Conservation (phyloP, 2,797 vertebrate species). For the Pterois miles region DNA sequence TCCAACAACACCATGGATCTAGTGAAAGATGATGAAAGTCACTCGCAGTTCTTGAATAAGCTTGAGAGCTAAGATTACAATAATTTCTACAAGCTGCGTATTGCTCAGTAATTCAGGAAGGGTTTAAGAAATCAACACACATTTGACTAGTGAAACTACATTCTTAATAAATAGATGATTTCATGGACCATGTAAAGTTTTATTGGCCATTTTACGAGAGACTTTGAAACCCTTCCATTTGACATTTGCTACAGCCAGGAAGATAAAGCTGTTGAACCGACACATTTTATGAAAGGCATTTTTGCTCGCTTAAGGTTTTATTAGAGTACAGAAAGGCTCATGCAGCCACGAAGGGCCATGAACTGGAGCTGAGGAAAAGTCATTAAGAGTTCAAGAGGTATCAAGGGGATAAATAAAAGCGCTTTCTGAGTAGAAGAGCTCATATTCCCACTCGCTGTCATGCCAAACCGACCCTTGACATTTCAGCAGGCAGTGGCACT, state of each 20-base stretch:
- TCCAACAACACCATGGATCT: not conserved
- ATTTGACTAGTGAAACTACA: constrained; percentile 68
- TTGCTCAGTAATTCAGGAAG: constrained; percentile 45
- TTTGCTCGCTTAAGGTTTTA: constrained; percentile 83
- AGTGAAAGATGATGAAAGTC: not conserved
- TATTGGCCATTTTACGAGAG: constrained; percentile 76
- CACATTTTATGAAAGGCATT: constrained; percentile 81
- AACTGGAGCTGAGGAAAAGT: constrained; percentile 62
- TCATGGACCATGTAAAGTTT: constrained; percentile 77
- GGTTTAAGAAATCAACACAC: constrained; percentile 61
- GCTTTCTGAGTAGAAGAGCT: constrained; percentile 48
- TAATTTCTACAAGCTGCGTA: constrained; percentile 1
- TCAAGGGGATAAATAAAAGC: constrained; percentile 67
- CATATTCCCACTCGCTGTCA: constrained; percentile 43
- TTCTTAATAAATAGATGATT: constrained; percentile 74
- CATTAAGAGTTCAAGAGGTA: constrained; percentile 70
- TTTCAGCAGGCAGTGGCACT: constrained; percentile 44
- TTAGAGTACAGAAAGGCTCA: constrained; percentile 69
- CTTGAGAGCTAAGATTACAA: not conserved
- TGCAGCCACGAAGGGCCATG: constrained; percentile 22
- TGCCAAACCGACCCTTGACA: constrained; percentile 56
- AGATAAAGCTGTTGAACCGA: constrained; percentile 80
- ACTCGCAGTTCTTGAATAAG: not conserved
- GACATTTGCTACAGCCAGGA: constrained; percentile 74
- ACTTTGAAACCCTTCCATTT: constrained; percentile 70